Percentiles rank a stretch among this genome's conserved stretches.
phyloP scores from a whole-genome alignment of 2,888 invertebrate species.

The Microctonus brassicae region DNA sequence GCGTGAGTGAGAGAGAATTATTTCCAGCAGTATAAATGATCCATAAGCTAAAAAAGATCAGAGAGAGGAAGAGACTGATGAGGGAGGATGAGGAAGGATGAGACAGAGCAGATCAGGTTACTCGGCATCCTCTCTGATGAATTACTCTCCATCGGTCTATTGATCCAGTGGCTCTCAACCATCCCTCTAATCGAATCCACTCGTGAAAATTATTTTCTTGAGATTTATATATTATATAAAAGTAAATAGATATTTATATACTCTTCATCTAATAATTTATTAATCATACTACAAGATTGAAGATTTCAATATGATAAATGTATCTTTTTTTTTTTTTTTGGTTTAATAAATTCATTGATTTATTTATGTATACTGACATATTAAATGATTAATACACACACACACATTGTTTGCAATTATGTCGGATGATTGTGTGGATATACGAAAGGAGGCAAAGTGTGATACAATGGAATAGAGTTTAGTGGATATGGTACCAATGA shows the following conservation, averaged over 20 bases:
- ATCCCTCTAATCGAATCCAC: constrained; percentile 34
- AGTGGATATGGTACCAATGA: constrained; percentile 53
- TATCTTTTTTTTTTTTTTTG: neutral
- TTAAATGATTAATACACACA: neutral
- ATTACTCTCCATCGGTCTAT: constrained; percentile 59
- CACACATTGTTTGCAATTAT: neutral
- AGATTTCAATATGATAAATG: too few relatives aligned
- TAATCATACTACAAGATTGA: too few relatives aligned
- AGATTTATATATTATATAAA: neutral
- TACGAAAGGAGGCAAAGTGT: constrained; percentile 13
- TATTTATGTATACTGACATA: neutral
- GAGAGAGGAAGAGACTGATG: constrained; percentile 43
- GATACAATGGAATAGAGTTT: constrained; percentile 44
- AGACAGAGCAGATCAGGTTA: constrained; percentile 57
- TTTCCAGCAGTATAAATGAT: neutral
- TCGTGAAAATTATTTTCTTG: constrained; percentile 1
- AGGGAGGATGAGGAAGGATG: constrained; percentile 51
- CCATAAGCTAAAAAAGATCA: neutral
- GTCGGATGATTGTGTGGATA: neutral
- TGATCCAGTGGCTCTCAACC: constrained; percentile 61
- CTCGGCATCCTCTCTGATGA: constrained; percentile 63
- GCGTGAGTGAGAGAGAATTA: too few relatives aligned
- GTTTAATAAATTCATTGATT: neutral
- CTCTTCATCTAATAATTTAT: too few relatives aligned
- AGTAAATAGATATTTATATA: neutral